Base-by-base conservation (phyloP, 2,797 vertebrate species). In the Apogon hyalosoma region DNA sequence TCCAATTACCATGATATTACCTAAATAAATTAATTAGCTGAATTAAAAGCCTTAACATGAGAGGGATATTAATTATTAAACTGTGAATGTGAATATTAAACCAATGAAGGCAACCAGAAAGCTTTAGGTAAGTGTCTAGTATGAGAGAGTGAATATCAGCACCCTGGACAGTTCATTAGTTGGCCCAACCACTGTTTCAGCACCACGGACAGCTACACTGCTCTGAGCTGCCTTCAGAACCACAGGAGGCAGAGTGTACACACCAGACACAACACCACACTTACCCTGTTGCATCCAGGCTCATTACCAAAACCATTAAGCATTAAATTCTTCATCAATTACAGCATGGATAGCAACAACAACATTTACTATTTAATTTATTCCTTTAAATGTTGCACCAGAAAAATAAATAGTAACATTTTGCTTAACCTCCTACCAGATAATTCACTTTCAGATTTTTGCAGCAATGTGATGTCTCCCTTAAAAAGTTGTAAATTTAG, bases 161-260 rank as follows among this genome's bases (percentile, higher is more conserved):
- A 77, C 75, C 40, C 1, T 15, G 62, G 81, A 60, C 74, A 82
- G 74, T 52, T 82, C 8, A 39, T 70, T 46, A 57, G 47, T 13
- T 6, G 7, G 50, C 1, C 3, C 18, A 38, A n/a, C 14, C 11
- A 4, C 39, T 28, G 43, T 66, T 79, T 67, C 69, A 73, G 81
- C 45, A 82, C 83, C 71, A 73, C 0, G 55, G 82, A 84, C 63
- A 85, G 81, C 28, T 69, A 10, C 61, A 15, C 28, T n/a, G 63
- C 73, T 59, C 41, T 1, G n/a, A 10, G 48, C 11, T 41, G 48
- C 49, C 61, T 74, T 59, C 36, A 74, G 52, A 18, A 65, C 45
- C 53, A 36, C 42, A 63, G 61, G 47, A 75, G 41, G 54, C 48
- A 42, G 46, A 13, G 31, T 42, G 51, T 0, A n/a, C 42, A 55